phyloP scores from a whole-genome alignment of 2,888 invertebrate species.

The Trileptium ribeirensis region DNA sequence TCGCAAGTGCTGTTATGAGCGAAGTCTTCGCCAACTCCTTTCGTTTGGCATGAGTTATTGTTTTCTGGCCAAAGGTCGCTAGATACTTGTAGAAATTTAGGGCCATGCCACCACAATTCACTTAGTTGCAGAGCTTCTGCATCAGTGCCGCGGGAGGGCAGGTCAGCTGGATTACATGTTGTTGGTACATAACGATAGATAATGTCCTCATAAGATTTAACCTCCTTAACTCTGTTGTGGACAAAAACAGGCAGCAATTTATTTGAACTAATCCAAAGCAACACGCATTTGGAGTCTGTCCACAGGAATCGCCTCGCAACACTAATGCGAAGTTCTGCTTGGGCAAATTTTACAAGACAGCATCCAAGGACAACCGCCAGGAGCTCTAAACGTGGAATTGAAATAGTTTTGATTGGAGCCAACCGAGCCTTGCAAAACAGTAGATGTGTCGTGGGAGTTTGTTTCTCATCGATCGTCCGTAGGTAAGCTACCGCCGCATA shows the following conservation, averaged over 20 bases:
- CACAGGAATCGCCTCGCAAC: not conserved
- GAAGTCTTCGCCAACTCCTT: too few species aligned
- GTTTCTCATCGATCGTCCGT: not conserved
- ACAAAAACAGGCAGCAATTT: not conserved
- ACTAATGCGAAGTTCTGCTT: not conserved
- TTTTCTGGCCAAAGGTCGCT: not conserved
- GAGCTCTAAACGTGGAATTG: slow-evolving; percentile 24
- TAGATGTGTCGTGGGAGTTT: not conserved
- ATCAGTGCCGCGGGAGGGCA: not conserved
- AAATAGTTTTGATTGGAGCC: slow-evolving; percentile 2
- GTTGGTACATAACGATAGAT: slow-evolving; percentile 12
- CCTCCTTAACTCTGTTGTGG: not conserved
- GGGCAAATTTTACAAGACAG: not conserved
- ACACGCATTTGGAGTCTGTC: not conserved
- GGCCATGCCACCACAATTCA: not conserved
- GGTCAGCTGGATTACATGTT: slow-evolving; percentile 39
- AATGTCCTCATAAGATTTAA: not conserved
- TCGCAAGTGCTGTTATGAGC: too few species aligned
- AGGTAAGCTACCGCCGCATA: slow-evolving; percentile 16
- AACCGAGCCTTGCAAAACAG: slow-evolving; percentile 22
- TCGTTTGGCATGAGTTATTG: too few species aligned
- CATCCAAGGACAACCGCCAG: slow-evolving; percentile 22
- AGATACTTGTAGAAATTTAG: not conserved
- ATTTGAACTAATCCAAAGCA: not conserved
- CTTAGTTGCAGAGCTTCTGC: too few species aligned